Base-by-base conservation (phyloP, 2,888 invertebrate species). In the Meganola albula region DNA sequence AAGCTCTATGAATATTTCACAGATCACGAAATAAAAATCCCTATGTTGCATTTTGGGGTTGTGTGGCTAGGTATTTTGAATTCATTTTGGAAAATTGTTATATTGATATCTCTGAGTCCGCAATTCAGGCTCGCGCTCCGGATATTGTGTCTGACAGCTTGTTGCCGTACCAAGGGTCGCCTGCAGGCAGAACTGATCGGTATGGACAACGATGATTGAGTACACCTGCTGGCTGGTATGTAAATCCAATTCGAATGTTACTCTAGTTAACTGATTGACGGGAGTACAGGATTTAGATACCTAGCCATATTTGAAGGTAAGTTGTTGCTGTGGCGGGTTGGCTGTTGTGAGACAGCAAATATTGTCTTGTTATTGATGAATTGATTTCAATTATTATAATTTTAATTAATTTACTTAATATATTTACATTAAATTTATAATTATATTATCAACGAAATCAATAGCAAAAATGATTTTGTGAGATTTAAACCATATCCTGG, bases 31-130 rank as follows among this genome's bases (percentile, higher is more conserved):
- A 71, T 90, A 34, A 89, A 93, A 80, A 89, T 93, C 63, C 93
- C 95, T 58, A 92, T 94, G 86, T 85, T 97, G 49, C 95, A 97
- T 78, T 98, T 97, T 72, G 93, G 93, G 45, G 92, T 97, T 50
- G 94, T 97, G 32, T 98, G 98, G 98, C 87, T 98, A 57, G 98
- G 97, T 27, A 92, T 98, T 56, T 88, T 96, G 52, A 98, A 98
- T 82, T 96, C 96, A 27, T 95, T 96, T 77, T 97, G 97, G 94
- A 98, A 98, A 80, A 93, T 97, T 47, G 85, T 98, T 44, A 93
- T 98, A 56, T 91, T 98, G 71, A 88, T 95, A 51, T 90, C 93
- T 40, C 88, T 98, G 79, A 97, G 96, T 74, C 95, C 96, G 24
- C 96, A 97, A 76, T 98, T 98, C 82, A 90, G 98, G 46, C 88